Base-by-base conservation (phyloP, 2,113 vertebrate species). In the Dasyprocta punctata region DNA sequence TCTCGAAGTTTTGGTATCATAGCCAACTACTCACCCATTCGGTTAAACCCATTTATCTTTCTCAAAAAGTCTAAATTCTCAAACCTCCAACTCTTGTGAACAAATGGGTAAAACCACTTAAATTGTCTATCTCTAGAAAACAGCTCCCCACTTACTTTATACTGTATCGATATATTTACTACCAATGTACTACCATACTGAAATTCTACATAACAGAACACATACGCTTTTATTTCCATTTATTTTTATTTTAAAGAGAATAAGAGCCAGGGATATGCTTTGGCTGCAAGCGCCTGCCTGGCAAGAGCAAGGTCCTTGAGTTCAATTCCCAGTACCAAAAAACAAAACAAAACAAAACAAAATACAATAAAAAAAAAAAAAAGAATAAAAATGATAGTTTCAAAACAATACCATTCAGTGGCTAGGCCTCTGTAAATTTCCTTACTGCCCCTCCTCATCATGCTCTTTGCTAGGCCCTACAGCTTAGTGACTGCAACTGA, bases 31-130 rank as follows among this genome's bases (percentile, higher is more conserved):
- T 83, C 22, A 90, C 38, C 52, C 65, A 47, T 83, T 90, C 33
- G 30, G 22, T 80, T 75, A 89, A 96, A 71, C 9, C 67, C 54
- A 92, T 81, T 22, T 41, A 44, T 1, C 4, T 22, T 52, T 2
- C 19, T 58, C 52, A 88, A 93, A 92, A 56, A 22, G 28, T 58
- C 3, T 83, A 73, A 28, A 41, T 44, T 82, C 67, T 13, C 60
- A 92, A 92, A 65, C 2, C 41, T 38, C 65, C 33, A 92, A 77
- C 30, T 85, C 61, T 28, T 84, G 0, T 36, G 4, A 95, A 60
- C 26, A 86, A 83, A 89, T 78, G 83, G 60, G 11, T 94, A 20
- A 83, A 97, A 92, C 44, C 17, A 94, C 38, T 78, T 95, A 54
- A 61, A 52, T 5, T 90, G 33, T 28, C 81, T 94, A 93, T 67